These are phyloP conservation scores for Dorcus parallelipipedus DNA, from an alignment of 2,888 invertebrate species.

Conservation along the genomic window DNA sequence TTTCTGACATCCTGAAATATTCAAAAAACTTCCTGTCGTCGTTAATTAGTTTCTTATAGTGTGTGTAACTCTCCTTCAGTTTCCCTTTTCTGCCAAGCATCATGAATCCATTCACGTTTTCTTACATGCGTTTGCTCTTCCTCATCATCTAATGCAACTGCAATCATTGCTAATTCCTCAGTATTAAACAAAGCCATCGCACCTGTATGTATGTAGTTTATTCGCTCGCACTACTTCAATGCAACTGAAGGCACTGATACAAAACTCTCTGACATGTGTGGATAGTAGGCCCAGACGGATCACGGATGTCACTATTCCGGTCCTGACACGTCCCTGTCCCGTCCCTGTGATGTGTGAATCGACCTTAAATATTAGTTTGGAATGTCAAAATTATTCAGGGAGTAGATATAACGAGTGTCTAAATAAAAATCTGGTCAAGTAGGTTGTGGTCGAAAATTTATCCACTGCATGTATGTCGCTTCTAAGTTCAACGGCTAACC, in stretches of 20 bases:
- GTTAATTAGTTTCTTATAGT: slow-evolving; percentile 11
- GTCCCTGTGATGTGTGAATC: background rate
- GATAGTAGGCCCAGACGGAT: background rate
- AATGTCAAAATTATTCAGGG: too few species aligned
- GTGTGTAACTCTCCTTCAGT: slow-evolving; percentile 16
- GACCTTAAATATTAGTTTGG: too few species aligned
- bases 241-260: background rate
- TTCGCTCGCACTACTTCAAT: background rate
- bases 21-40: slow-evolving; percentile 13
- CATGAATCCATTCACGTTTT: slow-evolving; percentile 19
- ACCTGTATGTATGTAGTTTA: background rate
- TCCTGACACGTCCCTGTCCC: background rate
- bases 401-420: too few species aligned
- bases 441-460: too few species aligned
- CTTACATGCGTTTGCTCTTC: slow-evolving; percentile 4
- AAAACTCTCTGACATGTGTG: background rate
- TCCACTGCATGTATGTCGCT: too few species aligned
- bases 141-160: slow-evolving; percentile 14
- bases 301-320: background rate
- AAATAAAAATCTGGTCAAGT: too few species aligned
- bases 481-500: too few species aligned
- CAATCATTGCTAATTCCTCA: background rate
- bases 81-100: slow-evolving; percentile 15
- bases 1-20: slow-evolving; percentile 19
- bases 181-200: too few species aligned